Evolutionary conservation across 2,113 vertebrate species (phyloP), one percentile per base, ranked within the genome.

Genomic region (Diphyllodes magnificus): DNA sequence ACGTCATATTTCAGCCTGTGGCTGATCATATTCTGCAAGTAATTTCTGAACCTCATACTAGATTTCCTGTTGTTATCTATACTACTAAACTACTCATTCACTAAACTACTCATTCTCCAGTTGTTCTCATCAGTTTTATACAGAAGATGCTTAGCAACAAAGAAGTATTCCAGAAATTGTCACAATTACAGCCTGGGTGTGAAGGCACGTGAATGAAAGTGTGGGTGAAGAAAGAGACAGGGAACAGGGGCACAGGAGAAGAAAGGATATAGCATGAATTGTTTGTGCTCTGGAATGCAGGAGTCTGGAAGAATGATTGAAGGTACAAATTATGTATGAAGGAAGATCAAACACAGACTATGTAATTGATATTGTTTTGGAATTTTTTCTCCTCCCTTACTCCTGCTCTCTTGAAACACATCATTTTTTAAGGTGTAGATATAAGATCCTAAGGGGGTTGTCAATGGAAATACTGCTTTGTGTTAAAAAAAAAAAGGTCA

Each of bases 361-460:
- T 40, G 20, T 39, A 76, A 61, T n/a, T 65, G 12, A 68, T 59
- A 33, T 10, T 30, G 30, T 39, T 51, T 68, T 50, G 42, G 15
- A 3, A 3, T 54, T 39, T 28, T 56, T 3, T 4, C 27, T 9
- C 4, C 3, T 15, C 5, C 7, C 22, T 60, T n/a, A 27, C 11
- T 60, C 22, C 17, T 49, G 10, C 16, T 60, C 12, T 59, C 15
- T 10, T n/a, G 15, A 69, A 57, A 82, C 31, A 53, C 4, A 35
- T 14, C 7, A 14, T 4, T 11, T 57, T 81, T 77, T 18, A 56
- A 59, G 23, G 27, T 80, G 30, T 27, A 49, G 27, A 35, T 42
- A 39, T 20, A 77, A 73, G 75, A 61, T 42, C 30, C 25, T 73
- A 7, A 76, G 60, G 39, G n/a, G 19, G 33, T 28, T 94, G 23